Percentiles rank a stretch among this genome's conserved stretches.
These are phyloP conservation scores for Elysia crispata DNA, from an alignment of 2,888 invertebrate genomes.

Conservation along the genomic window DNA sequence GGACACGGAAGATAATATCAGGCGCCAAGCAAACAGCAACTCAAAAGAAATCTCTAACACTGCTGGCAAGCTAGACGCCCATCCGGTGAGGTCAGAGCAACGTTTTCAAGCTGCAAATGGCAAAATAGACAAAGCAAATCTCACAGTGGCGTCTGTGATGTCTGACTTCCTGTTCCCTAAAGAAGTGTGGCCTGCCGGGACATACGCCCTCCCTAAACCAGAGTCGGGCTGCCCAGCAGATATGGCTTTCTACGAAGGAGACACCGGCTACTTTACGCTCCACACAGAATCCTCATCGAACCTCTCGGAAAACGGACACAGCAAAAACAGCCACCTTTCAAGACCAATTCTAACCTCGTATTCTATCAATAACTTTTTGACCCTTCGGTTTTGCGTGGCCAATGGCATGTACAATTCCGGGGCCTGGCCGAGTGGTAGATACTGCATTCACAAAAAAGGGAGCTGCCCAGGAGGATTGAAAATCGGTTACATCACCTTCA, in stretches of 20 bases:
- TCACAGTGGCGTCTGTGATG: too few relatives aligned
- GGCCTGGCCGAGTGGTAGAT: neutral
- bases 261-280: neutral
- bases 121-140: too few relatives aligned
- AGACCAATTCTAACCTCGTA: neutral
- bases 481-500: neutral
- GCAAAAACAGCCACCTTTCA: neutral
- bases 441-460: conserved; percentile 10
- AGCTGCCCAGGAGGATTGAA: neutral
- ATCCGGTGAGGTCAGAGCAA: too few relatives aligned
- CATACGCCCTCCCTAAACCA: neutral
- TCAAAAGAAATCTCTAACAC: too few relatives aligned
- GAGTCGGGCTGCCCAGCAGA: conserved; percentile 14
- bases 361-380: neutral
- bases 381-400: conserved; percentile 2
- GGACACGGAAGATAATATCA: too few relatives aligned
- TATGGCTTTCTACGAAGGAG: neutral
- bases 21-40: too few relatives aligned
- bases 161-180: too few relatives aligned
- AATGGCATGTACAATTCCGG: too few relatives aligned
- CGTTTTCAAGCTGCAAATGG: too few relatives aligned
- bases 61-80: too few relatives aligned
- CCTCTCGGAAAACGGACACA: neutral
- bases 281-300: conserved; percentile 1
- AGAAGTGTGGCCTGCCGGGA: conserved; percentile 14